phyloP scores from a whole-genome alignment of 2,797 vertebrate species.

The Florisuga fusca region DNA sequence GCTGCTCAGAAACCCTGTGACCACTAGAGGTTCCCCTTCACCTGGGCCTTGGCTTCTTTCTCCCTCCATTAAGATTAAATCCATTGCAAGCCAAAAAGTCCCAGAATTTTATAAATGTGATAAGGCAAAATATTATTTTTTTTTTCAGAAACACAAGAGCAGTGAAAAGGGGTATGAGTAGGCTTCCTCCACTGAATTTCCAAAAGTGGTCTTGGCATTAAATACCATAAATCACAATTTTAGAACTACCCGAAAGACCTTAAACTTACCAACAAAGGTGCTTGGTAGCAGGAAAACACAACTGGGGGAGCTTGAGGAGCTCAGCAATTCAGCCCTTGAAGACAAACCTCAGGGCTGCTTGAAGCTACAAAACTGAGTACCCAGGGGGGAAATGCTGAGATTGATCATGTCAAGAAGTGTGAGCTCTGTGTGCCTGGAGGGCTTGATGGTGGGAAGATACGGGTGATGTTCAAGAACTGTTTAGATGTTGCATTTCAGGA shows the following conservation, averaged over 20 bases:
- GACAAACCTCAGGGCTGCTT: not conserved
- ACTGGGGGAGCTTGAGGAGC: not conserved
- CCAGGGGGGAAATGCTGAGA: not conserved
- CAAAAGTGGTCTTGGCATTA: not conserved
- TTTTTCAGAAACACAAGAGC: not conserved
- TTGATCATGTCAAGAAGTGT: not conserved
- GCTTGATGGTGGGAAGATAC: fast-evolving
- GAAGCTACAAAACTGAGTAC: not conserved
- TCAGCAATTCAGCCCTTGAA: not conserved
- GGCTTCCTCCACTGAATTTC: not conserved
- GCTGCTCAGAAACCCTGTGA: not conserved
- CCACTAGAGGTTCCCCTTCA: constrained; percentile 36
- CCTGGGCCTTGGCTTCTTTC: not conserved
- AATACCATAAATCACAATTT: not conserved
- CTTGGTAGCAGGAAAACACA: not conserved
- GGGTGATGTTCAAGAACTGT: not conserved
- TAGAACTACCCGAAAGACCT: not conserved
- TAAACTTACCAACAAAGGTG: not conserved
- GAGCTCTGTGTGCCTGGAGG: not conserved
- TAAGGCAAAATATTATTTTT: not conserved
- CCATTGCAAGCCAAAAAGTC: not conserved
- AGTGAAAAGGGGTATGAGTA: not conserved
- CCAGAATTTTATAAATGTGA: not conserved
- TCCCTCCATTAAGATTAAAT: not conserved
- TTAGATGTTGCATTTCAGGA: too few relatives aligned